Base-by-base conservation (phyloP, 2,113 vertebrate species). In the Pterocles burchelli region DNA sequence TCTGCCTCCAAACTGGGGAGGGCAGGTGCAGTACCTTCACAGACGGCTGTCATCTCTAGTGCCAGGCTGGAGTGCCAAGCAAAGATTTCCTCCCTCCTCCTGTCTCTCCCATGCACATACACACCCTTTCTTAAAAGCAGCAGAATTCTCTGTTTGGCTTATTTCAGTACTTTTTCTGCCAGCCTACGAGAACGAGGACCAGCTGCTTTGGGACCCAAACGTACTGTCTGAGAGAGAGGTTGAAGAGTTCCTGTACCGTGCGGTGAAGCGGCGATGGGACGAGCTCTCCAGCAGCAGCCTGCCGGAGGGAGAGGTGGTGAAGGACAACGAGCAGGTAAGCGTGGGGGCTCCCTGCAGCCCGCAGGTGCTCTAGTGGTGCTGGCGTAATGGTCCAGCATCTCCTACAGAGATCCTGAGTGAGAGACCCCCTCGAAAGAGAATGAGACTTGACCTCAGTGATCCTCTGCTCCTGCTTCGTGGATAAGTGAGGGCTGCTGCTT, bases 241-340 rank as follows among this genome's bases (percentile, higher is more conserved):
- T 61, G 99, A 99, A 59, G 98, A 98, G 66, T 99, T 99, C 93
- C 97, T 99, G 36, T 98, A 98, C 90, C 97, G 98, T 6, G 98
- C 98, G 0, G 98, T 98, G 84, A 99, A 97, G 88, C 96, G 97
- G 33, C 85, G 94, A 34, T 97, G 97, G 96, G 98, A 99, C 0
- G 98, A 98, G 95, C 90, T 84, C 70, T 70, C 96, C 0, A 57
- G 94, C 21, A 91, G 96, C 78, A 96, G 97, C 68, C 91, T 97
- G 33, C 97, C 97, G 0, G 97, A 98, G 28, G 98, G 97, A 26
- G 97, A 98, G 91, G 31, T 87, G 9, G 98, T 99, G 88, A 98
- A 97, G 77, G 99, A 99, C 97, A 99, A 99, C 1, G 99, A 99
- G 61, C 99, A 99, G 98, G 99, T 99, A 85, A 86, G 41, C 10